Evolutionary conservation across 2,797 vertebrate species (phyloP).

Genomic region (Thalassophryne amazonica): DNA sequence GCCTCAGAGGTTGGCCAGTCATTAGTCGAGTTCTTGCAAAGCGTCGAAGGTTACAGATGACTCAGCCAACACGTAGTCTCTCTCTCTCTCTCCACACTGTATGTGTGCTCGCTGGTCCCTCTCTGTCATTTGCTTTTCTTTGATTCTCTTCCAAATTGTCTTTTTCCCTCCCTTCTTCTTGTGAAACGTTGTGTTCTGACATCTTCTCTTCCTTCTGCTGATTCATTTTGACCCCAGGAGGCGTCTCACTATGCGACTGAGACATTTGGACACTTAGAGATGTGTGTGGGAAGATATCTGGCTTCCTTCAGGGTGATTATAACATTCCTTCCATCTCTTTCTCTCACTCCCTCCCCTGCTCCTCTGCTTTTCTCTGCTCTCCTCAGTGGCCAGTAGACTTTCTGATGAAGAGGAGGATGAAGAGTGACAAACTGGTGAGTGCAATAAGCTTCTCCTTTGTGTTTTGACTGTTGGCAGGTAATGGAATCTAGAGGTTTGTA

Average conservation of each 20-base stretch:
- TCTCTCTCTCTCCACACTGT: neutral
- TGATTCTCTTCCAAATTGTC: conserved; percentile 24
- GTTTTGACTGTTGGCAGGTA: neutral
- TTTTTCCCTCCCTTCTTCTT: neutral
- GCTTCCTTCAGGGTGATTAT: conserved; percentile 64
- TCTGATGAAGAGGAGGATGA: conserved; percentile 53
- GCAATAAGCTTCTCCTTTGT: neutral
- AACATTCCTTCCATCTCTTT: conserved; percentile 58
- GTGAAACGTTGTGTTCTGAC: no score
- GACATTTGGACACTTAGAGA: conserved; percentile 42
- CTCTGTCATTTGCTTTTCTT: conserved; percentile 38
- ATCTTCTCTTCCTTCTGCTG: conserved; percentile 13
- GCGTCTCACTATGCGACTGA: conserved; percentile 14
- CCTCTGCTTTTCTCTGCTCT: conserved; percentile 17
- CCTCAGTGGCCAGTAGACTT: conserved; percentile 38
- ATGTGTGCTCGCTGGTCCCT: conserved; percentile 4
- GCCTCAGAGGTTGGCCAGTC: conserved; percentile 81
- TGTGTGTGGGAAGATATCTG: conserved; percentile 59
- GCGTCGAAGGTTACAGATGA: conserved; percentile 78
- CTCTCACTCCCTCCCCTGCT: conserved; percentile 8
- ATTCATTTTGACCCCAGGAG: conserved; percentile 54
- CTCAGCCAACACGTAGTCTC: conserved; percentile 64
- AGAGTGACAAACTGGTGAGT: conserved; percentile 53
- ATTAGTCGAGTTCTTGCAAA: conserved; percentile 72
- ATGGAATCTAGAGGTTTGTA: conserved; percentile 4